These are phyloP conservation scores for Stictocephala bisonia DNA, from an alignment of 2,888 invertebrate species.

Conservation along the genomic window DNA sequence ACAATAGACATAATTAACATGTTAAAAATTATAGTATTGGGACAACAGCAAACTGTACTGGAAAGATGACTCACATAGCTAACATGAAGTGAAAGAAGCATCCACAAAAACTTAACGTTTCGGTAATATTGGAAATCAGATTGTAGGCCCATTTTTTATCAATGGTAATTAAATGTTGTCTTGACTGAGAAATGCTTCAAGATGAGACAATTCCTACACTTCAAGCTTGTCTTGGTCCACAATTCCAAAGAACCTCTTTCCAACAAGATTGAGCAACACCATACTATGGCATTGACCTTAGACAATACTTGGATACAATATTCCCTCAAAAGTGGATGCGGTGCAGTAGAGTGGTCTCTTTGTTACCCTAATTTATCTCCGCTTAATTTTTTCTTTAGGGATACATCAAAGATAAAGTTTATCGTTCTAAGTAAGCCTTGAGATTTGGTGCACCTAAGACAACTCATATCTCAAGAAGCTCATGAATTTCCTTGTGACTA, in stretches of 20 bases:
- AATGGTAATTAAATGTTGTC: conserved; percentile 1
- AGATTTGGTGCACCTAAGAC: too few species aligned
- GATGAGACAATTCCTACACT: conserved; percentile 1
- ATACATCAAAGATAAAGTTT: too few species aligned
- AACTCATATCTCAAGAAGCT: too few species aligned
- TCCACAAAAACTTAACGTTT: not conserved
- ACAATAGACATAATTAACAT: not conserved
- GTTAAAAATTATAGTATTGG: too few species aligned
- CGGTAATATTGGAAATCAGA: not conserved
- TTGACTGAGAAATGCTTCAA: not conserved
- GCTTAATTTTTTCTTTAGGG: not conserved
- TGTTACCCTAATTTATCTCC: too few species aligned
- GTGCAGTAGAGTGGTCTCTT: conserved; percentile 4
- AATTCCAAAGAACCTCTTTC: not conserved
- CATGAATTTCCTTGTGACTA: not conserved
- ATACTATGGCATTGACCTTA: too few species aligned
- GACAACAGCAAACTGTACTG: not conserved
- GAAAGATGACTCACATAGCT: not conserved
- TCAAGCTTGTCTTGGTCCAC: not conserved
- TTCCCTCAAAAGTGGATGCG: too few species aligned
- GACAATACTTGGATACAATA: too few species aligned
- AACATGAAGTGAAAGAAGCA: too few species aligned
- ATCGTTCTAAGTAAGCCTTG: not conserved
- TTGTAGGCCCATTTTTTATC: too few species aligned
- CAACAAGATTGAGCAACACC: conserved; percentile 5